Percentiles rank a stretch among this genome's conserved stretches.
These are phyloP conservation scores for Anodontia alba DNA, from an alignment of 2,888 invertebrate genomes.

Conservation along the genomic window DNA sequence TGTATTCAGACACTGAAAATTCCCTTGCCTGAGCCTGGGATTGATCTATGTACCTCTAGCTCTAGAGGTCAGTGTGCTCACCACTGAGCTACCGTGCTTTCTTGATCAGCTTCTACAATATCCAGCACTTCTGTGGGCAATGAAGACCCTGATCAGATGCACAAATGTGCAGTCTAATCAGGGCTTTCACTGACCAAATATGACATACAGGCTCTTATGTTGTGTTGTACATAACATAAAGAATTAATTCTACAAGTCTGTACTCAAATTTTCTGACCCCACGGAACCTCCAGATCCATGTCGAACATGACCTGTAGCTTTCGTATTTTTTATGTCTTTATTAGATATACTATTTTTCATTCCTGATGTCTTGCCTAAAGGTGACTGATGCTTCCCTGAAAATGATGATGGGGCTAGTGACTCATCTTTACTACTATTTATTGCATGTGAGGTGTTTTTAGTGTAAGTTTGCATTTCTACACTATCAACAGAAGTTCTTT, in stretches of 20 bases:
- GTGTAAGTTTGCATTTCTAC: constrained; percentile 62
- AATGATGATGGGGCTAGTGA: constrained; percentile 25
- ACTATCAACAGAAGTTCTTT: constrained; percentile 64
- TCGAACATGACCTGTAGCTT: constrained; percentile 57
- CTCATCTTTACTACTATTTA: constrained; percentile 18
- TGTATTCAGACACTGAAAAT: too few species aligned
- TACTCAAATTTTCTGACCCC: constrained; percentile 68
- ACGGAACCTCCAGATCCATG: constrained; percentile 63
- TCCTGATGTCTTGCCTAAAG: constrained; percentile 34
- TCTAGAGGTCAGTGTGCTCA: too few species aligned
- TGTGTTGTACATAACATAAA: too few species aligned
- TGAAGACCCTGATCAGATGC: too few species aligned
- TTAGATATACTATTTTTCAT: constrained; percentile 50
- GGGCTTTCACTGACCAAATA: too few species aligned
- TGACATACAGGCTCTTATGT: too few species aligned
- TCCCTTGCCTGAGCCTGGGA: too few species aligned
- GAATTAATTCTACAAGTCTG: constrained; percentile 58
- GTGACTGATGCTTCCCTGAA: constrained; percentile 52
- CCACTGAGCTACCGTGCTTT: too few species aligned
- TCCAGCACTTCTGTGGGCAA: too few species aligned
- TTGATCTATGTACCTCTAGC: too few species aligned
- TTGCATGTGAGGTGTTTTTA: constrained; percentile 36
- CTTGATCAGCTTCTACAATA: too few species aligned
- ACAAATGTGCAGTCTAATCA: too few species aligned
- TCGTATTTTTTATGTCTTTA: constrained; percentile 62